These are phyloP conservation scores for Lepeophtheirus nordmannii DNA, from an alignment of 2,888 invertebrate species.

Conservation along the genomic window DNA sequence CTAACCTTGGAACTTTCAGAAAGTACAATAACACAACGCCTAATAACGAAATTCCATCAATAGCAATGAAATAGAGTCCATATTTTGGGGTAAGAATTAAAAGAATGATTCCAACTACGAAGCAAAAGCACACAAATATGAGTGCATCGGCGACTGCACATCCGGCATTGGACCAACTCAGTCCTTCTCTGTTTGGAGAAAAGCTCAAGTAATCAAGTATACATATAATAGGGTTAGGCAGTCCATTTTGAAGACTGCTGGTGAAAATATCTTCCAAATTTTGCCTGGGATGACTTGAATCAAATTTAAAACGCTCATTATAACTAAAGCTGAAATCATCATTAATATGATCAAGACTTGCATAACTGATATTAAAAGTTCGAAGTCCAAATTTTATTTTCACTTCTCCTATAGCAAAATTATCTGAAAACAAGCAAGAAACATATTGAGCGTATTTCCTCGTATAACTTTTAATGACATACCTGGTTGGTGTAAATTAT, in stretches of 20 bases:
- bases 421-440: too few species aligned
- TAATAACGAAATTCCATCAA: background rate
- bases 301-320: background rate
- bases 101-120: background rate
- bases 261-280: background rate
- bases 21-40: background rate
- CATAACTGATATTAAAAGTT: background rate
- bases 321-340: background rate
- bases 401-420: too few species aligned
- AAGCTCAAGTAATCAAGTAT: background rate
- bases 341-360: background rate
- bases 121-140: background rate
- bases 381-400: background rate
- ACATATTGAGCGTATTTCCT: too few species aligned
- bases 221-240: constrained; percentile 8
- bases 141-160: background rate
- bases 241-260: background rate
- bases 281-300: background rate
- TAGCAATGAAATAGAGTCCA: background rate
- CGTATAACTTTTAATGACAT: too few species aligned
- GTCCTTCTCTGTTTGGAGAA: background rate
- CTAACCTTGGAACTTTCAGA: background rate
- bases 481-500: too few species aligned
- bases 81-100: background rate
- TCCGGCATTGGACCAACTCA: background rate